phyloP scores from a whole-genome alignment of 1,140 invertebrate genomes.

The Rhopalosiphum maidis region DNA sequence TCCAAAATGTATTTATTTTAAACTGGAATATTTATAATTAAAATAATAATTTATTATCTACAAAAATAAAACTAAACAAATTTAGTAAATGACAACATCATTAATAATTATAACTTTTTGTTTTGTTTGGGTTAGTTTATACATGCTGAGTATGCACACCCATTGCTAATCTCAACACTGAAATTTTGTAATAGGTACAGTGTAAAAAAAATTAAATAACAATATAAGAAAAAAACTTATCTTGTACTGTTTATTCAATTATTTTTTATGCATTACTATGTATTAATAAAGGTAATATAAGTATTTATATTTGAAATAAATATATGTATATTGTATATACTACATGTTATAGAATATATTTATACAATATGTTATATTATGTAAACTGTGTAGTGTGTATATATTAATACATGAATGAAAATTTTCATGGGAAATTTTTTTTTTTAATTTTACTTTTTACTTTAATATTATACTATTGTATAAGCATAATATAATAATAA shows the following conservation, averaged over 20 bases:
- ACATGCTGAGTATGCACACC: conserved; percentile 38
- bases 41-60: not conserved
- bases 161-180: conserved; percentile 51
- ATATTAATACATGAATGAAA: not conserved
- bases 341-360: not conserved
- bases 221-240: conserved; percentile 11
- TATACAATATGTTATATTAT: not conserved
- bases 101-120: conserved; percentile 44
- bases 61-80: conserved; percentile 35
- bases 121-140: conserved; percentile 53
- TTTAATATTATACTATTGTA: not conserved
- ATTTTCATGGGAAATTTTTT: not conserved
- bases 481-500: too few relatives aligned
- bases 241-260: not conserved
- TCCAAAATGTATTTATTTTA: conserved; percentile 6
- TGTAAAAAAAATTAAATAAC: conserved; percentile 24
- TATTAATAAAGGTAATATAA: not conserved
- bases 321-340: not conserved
- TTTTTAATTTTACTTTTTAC: not conserved
- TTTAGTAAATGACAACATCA: conserved; percentile 33
- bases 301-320: not conserved
- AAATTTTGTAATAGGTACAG: conserved; percentile 35
- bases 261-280: not conserved
- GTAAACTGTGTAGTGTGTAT: not conserved
- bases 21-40: not conserved